These are phyloP conservation scores for Allophyes oxyacanthae DNA, from an alignment of 2,888 invertebrate genomes.

Conservation along the genomic window DNA sequence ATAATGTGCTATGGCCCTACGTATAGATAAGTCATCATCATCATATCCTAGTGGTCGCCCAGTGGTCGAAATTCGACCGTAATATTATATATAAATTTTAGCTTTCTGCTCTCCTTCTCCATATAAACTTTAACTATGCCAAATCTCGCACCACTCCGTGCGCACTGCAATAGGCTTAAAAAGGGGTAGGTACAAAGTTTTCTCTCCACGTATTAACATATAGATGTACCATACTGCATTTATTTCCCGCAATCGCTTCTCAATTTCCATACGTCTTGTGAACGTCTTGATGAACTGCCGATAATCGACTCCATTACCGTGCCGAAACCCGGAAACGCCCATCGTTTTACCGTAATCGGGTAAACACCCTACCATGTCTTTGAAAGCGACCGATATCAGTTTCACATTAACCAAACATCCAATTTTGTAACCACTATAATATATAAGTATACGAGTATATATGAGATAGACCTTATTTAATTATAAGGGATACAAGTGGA, in stretches of 20 bases:
- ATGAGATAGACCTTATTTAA: conserved; percentile 46
- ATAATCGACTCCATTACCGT: conserved; percentile 15
- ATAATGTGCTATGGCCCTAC: no score
- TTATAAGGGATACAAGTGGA: conserved; percentile 47
- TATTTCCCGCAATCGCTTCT: neutral
- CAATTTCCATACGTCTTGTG: neutral
- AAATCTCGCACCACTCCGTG: no score
- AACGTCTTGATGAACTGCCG: conserved; percentile 1
- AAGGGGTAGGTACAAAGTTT: no score
- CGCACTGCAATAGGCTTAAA: no score
- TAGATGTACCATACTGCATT: no score
- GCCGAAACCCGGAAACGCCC: neutral
- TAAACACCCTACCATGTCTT: conserved; percentile 13
- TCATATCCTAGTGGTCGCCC: no score
- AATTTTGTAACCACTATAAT: conserved; percentile 12
- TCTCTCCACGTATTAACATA: no score
- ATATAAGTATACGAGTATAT: conserved; percentile 4
- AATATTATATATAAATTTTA: no score
- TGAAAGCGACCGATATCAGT: conserved; percentile 28
- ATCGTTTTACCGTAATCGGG: conserved; percentile 17
- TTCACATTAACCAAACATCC: conserved; percentile 21
- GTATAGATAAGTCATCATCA: no score
- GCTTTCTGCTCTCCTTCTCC: no score
- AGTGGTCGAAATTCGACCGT: no score
- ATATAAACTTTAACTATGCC: no score